Evolutionary conservation across 2,797 vertebrate genomes (phyloP).

Genomic region (Sebastes trivittatus): DNA sequence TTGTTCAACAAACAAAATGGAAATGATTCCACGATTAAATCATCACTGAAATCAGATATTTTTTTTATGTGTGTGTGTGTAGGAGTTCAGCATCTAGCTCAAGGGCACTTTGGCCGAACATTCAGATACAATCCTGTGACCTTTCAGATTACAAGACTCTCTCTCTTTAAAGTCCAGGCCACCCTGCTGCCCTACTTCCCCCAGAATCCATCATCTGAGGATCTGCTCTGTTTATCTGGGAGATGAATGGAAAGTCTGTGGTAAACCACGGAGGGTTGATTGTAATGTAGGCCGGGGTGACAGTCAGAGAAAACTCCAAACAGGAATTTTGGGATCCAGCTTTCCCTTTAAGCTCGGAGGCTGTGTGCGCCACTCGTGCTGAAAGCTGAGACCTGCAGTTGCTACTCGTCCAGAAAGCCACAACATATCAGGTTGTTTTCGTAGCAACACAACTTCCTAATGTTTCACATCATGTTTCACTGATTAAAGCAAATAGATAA

Average conservation of each 20-base stretch:
- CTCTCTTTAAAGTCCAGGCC: conserved; percentile 30
- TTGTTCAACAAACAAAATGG: conserved; percentile 10
- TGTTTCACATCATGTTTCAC: not conserved
- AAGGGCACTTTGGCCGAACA: conserved; percentile 6
- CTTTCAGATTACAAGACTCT: conserved; percentile 39
- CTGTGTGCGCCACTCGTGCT: not conserved
- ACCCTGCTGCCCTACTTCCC: conserved; percentile 45
- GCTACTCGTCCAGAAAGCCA: conserved; percentile 18
- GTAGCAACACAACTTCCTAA: not conserved
- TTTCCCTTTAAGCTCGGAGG: conserved; percentile 37
- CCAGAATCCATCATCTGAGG: conserved; percentile 21
- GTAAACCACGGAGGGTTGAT: conserved; percentile 31
- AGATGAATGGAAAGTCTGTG: conserved; percentile 45
- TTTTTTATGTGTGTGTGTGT: not conserved
- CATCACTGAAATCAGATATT: not conserved
- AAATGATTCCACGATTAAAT: conserved; percentile 3
- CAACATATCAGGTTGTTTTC: conserved; percentile 21
- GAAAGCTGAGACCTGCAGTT: conserved; percentile 54
- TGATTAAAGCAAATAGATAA: not conserved
- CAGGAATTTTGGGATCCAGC: conserved; percentile 13
- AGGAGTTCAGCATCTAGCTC: not conserved
- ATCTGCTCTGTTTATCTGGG: conserved; percentile 26
- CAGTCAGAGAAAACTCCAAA: conserved; percentile 23
- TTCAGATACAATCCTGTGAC: conserved; percentile 32
- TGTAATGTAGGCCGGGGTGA: conserved; percentile 26